Evolutionary conservation across 2,113 vertebrate species (phyloP).

Genomic region (Mobula hypostoma): DNA sequence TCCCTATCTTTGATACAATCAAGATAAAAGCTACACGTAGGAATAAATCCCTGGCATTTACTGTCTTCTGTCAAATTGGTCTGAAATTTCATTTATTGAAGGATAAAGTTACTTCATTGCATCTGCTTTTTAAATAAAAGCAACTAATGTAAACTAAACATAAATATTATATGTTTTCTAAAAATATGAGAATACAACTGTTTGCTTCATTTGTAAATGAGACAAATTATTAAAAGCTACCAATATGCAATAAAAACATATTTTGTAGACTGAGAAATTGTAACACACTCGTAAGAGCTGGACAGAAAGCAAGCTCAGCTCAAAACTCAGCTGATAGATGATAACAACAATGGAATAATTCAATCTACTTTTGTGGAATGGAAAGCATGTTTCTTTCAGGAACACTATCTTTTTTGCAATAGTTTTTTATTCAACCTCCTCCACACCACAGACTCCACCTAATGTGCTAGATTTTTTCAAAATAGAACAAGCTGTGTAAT

Average conservation of each 20-base stretch:
- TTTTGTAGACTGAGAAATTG: neutral
- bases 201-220: neutral
- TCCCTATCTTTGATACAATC: neutral
- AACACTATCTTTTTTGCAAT: neutral
- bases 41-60: neutral
- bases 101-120: neutral
- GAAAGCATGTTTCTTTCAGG: neutral
- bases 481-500: neutral
- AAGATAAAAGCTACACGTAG: neutral
- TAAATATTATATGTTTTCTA: neutral
- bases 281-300: neutral
- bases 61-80: neutral
- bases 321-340: neutral
- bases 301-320: neutral
- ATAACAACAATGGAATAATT: conserved; percentile 3
- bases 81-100: neutral
- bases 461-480: neutral
- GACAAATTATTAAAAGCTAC: neutral
- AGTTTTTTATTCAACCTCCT: too few relatives aligned
- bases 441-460: neutral
- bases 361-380: neutral
- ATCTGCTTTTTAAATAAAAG: neutral
- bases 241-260: neutral
- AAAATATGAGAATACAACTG: neutral
- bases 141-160: too few relatives aligned